Percentiles rank a stretch among this genome's conserved stretches.
phyloP scores from a whole-genome alignment of 2,888 invertebrate species.

The Baronia brevicornis region DNA sequence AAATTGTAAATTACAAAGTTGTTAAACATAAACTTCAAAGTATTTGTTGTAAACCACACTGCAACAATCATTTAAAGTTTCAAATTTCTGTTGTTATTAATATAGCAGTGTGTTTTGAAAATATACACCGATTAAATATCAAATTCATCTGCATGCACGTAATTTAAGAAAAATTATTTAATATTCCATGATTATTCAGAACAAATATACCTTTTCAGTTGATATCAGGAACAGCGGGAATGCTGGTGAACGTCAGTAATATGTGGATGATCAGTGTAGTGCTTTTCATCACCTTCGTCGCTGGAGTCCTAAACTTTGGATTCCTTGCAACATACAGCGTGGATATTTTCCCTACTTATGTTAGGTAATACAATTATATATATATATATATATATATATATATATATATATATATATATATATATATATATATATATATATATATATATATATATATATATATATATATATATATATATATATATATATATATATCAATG shows the following conservation, averaged over 20 bases:
- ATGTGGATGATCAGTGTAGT: conserved; percentile 40
- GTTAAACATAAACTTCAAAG: too few species aligned
- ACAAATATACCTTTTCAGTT: conserved; percentile 31
- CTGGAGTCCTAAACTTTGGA: conserved; percentile 51
- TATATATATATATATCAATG: too few species aligned
- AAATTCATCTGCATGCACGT: too few species aligned
- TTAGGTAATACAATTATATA: conserved; percentile 46
- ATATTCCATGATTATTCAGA: neutral
- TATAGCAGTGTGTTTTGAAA: too few species aligned
- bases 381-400: neutral
- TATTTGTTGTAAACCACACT: too few species aligned
- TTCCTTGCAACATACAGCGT: conserved; percentile 50
- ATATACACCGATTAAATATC: too few species aligned
- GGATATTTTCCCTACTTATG: conserved; percentile 61
- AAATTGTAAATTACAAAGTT: too few species aligned
- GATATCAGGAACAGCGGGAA: conserved; percentile 34
- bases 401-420: too few species aligned
- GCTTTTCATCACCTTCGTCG: conserved; percentile 40
- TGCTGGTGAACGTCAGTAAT: conserved; percentile 37
- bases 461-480: neutral
- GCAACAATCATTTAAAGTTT: too few species aligned
- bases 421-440: too few species aligned
- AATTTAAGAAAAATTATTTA: neutral
- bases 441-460: too few species aligned
- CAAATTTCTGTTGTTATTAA: too few species aligned